Percentiles rank a stretch among this genome's conserved stretches.
phyloP scores from a whole-genome alignment of 2,888 invertebrate genomes.

The Chrysolina oricalcia region DNA sequence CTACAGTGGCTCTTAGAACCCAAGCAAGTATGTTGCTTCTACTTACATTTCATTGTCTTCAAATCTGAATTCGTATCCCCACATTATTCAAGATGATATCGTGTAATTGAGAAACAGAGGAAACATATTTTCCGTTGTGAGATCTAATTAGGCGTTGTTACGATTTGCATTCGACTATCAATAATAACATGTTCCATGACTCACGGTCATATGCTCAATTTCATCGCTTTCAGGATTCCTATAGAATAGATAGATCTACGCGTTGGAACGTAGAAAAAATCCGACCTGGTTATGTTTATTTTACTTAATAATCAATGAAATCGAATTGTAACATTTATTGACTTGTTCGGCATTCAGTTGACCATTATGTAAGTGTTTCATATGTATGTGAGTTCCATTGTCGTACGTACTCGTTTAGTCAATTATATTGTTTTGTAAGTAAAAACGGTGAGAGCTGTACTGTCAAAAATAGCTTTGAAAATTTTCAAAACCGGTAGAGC shows the following conservation, averaged over 20 bases:
- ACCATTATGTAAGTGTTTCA: constrained; percentile 35
- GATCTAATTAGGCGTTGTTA: constrained; percentile 4
- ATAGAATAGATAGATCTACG: too few species aligned
- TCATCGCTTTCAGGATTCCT: background rate
- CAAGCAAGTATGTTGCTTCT: background rate
- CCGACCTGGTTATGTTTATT: constrained; percentile 40
- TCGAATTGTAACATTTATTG: constrained; percentile 38
- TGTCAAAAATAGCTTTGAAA: too few species aligned
- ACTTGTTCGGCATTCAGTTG: constrained; percentile 21
- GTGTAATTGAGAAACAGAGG: constrained; percentile 17
- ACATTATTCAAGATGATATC: constrained; percentile 11
- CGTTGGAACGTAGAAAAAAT: background rate
- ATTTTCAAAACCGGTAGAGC: background rate
- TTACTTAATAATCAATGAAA: constrained; percentile 46
- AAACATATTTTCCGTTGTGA: constrained; percentile 4
- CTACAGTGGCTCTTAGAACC: background rate
- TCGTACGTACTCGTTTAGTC: background rate
- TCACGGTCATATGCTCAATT: background rate
- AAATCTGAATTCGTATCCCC: background rate
- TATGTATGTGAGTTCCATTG: background rate
- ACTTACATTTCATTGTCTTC: constrained; percentile 11
- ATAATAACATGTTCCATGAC: constrained; percentile 2
- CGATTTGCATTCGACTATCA: constrained; percentile 10
- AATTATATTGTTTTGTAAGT: background rate
- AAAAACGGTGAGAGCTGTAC: background rate